Base-by-base conservation (phyloP, 2,113 vertebrate genomes). In the Triplophysa dalaica region DNA sequence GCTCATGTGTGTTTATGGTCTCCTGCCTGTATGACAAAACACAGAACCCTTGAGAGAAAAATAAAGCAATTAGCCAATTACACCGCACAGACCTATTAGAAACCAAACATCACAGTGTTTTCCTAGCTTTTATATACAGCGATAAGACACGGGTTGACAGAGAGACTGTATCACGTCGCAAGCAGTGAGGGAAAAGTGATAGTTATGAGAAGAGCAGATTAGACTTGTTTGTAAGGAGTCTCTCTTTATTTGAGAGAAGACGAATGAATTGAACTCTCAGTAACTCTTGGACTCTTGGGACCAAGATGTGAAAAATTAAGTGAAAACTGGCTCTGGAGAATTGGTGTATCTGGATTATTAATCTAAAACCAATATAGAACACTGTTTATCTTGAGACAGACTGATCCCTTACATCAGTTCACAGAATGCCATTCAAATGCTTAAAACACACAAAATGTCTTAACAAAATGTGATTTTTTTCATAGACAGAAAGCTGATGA, bases 41-140 rank as follows among this genome's bases (percentile, higher is more conserved):
- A 84, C 93, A 94, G 93, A 93, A 81, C 90, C 85, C 89, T 73
- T 69, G 63, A 77, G 70, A 79, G 67, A 88, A 89, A 90, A 90
- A 92, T 85, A 79, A 91, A 92, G 89, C 89, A 92, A 93, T 94
- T 92, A 92, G 91, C 91, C 90, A 92, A 91, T 93, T 92, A 92
- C 87, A 92, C 86, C 83, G 85, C 84, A 50, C 70, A 73, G 87
- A 86, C 80, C 84, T 89, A 82, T 90, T 87, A 89, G 58, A 89
- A 87, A 89, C 88, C 82, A 74, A 75, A 87, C 86, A 89, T 90
- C 82, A 70, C 79, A 65, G 78, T 93, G 89, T 93, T 93, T 91
- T 92, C 86, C 89, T 91, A 92, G 87, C 82, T 87, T 92, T 86
- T 91, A 85, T 75, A 56, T 75, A 58, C 70, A 82, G 77, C 77